Base-by-base conservation (phyloP, 2,113 vertebrate species). In the Toxostoma redivivum region DNA sequence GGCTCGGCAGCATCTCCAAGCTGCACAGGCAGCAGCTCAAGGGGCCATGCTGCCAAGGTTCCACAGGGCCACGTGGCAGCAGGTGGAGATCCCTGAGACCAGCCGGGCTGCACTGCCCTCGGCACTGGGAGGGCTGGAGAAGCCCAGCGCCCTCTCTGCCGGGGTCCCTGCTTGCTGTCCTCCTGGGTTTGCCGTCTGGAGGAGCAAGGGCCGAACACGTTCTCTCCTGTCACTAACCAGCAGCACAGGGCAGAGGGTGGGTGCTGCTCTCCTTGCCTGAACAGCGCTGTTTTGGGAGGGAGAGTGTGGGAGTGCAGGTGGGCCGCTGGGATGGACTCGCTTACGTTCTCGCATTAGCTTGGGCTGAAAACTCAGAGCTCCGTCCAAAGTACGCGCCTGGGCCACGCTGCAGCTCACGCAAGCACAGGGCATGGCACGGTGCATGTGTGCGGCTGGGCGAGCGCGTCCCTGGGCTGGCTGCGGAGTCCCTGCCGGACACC, bases 41-140 rank as follows among this genome's bases (percentile, higher is more conserved):
- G 37, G 50, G 40, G 40, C 38, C 22, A 7, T 3, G 69, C 93
- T 92, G 80, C 95, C 67, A 86, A 54, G 21, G 72, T 42, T 92
- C 72, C 6, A 3, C 50, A 44, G 51, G 62, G 87, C 89, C 93
- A 96, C 87, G 90, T 93, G 95, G 96, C 96, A 94, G 77, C 67
- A 88, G 62, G 83, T 72, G 42, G 54, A 51, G 44, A 65, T 64
- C 72, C 27, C 44, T 0, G 24, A 37, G 53, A 20, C 31, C 12
- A 4, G 58, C 44, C 66, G 16, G 61, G 44, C 57, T 58, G 69
- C 47, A 9, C 13, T 51, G 45, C 67, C 40, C 22, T 3, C 35
- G 8, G 7, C 20, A 4, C 38, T 9, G 5, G 35, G 3, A 7
- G 10, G 11, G 77, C 54, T 64, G 45, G 0, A 2, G 20, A 42